Base-by-base conservation (phyloP, 35 echinoderm and acorn worm species). In the Diadema setosum region DNA sequence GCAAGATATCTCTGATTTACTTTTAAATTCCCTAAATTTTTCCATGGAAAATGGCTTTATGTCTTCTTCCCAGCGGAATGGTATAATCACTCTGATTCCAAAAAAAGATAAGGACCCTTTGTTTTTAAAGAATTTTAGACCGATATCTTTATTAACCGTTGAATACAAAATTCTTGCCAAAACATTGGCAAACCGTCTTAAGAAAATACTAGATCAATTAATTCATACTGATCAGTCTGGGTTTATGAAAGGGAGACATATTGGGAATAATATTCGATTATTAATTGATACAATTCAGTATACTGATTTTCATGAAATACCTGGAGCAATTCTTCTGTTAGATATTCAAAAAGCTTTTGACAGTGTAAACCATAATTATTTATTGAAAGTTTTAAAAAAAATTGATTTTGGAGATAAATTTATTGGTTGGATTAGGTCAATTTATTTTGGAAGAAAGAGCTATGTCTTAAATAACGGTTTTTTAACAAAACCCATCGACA, bases 271-370 rank as follows among this genome's bases (percentile, higher is more conserved):
- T 83, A 45, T 81, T 45, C 76, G 76, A 4, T 81, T 81, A 25
- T 6, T 81, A 45, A 9, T 59, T 5, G 57, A 84, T 63, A 34
- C 18, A 5, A 59, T 84, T 84, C 27, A 64, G 14, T 86, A 40
- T 86, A 65, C 55, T 43, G 15, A 18, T 8, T 8, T 7, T 7
- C 23, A 78, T 39, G 12, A 86, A 39, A 37, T 67, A 5, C 16
- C 73, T 42, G 44, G 75, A 18, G 48, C 75, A 23, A 61, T 82
- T 18, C 42, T 78, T 45, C n/a, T n/a, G n/a, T 7, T 61, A 15
- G 87, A 89, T 31, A 81, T 89, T 8, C 46, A 89, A 49, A 89
- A 89, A 45, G 75, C 87, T 1, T 89, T 89, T 46, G 87, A 89
- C 48, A 83, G 39, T 39, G 30, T 65, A 20, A 45, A 57, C 36